Base-by-base conservation (phyloP, 2,888 invertebrate genomes). In the Stomorhina lunata region DNA sequence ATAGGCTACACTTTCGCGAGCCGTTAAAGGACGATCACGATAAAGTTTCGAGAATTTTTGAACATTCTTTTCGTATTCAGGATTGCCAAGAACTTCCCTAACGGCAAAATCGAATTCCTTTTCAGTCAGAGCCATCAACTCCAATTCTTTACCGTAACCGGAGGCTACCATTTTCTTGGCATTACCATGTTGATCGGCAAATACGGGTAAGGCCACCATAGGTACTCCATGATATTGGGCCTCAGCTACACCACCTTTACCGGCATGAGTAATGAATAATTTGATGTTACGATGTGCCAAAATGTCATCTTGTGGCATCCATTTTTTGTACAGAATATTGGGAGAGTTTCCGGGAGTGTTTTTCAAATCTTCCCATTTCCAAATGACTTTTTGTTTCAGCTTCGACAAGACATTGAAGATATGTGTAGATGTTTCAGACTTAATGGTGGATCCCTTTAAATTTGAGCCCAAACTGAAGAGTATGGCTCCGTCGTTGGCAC, bases 271-370 rank as follows among this genome's bases (percentile, higher is more conserved):
- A 85, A 95, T 92, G 85, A 95, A 95, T 0, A 93, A 87, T 87
- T 92, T 93, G 10, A 93, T 86, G 68, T 93, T 93, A 0, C 92
- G 93, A 88, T 94, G 93, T 0, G 92, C 93, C 89, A 95, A 88
- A 43, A 95, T 92, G 84, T 94, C 94, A 80, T 93, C 93, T 86
- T 95, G 95, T 0, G 95, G 95, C 34, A 95, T 86, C 95, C 95
- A 95, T 84, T 93, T 93, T 75, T 87, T 86, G 34, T 91, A 89
- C 12, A 90, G 86, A 0, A 92, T 91, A 81, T 92, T 92, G 0
- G 86, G 57, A 0, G 92, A 88, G 6, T 90, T 87, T 6, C 89
- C 90, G 0, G 89, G 88, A 0, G 93, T 86, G 2, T 89, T 88
- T 17, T 93, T 92, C 0, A 93, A 92, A 27, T 87, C 86, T 83